These are phyloP conservation scores for Onychomys leucogaster DNA, from an alignment of 2,797 vertebrate genomes.

Conservation along the genomic window DNA sequence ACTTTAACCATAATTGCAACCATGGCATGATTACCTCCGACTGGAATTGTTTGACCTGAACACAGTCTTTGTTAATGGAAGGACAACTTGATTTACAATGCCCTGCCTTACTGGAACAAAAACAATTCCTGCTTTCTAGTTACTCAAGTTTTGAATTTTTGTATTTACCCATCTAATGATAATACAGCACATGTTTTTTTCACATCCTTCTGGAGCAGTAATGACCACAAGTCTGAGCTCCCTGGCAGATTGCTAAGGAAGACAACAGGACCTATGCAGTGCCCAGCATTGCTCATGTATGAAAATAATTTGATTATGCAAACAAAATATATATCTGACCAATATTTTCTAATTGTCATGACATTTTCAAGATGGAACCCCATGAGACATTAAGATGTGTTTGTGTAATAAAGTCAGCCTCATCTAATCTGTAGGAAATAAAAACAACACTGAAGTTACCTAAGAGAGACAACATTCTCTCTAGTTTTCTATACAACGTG, in stretches of 20 bases:
- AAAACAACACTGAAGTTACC: not conserved
- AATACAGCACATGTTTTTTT: not conserved
- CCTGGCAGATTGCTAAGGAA: not conserved
- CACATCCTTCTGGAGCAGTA: too few relatives aligned
- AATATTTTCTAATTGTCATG: not conserved
- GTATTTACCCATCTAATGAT: not conserved
- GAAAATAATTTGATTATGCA: not conserved
- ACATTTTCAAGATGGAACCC: not conserved
- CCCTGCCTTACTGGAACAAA: too few relatives aligned
- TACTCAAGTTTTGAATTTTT: not conserved
- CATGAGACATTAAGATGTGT: not conserved
- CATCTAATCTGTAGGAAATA: not conserved
- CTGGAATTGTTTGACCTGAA: not conserved
- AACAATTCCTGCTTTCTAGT: too few relatives aligned
- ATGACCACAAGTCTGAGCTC: too few relatives aligned
- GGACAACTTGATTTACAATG: not conserved
- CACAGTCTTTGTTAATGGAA: not conserved
- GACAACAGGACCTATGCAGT: too few relatives aligned
- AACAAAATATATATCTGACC: not conserved
- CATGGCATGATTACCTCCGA: not conserved
- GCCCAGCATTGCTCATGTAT: too few relatives aligned
- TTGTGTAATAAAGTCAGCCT: not conserved
- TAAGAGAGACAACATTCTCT: not conserved
- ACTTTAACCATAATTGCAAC: not conserved
- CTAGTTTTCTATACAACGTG: too few relatives aligned